Percentiles rank a stretch among this genome's conserved stretches.
phyloP scores from a whole-genome alignment of 2,888 invertebrate genomes.

The Glaucopsyche alexis region DNA sequence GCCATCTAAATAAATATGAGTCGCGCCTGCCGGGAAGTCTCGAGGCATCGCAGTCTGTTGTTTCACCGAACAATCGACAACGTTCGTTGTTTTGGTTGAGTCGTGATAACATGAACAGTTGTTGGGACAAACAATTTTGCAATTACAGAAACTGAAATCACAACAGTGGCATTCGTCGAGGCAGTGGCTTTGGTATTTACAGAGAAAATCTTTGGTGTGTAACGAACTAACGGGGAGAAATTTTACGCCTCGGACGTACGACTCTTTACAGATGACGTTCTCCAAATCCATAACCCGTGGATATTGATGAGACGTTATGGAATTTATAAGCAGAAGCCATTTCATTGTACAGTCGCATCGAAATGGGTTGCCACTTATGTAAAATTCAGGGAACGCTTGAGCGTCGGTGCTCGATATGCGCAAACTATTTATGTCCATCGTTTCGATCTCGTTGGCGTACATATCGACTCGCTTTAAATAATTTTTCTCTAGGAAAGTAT shows the following conservation, averaged over 20 bases:
- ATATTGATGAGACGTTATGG: conserved; percentile 89
- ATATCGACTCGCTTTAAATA: conserved; percentile 93
- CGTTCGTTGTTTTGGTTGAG: conserved; percentile 93
- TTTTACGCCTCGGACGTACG: conserved; percentile 89
- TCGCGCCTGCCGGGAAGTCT: conserved; percentile 93
- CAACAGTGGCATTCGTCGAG: conserved; percentile 96
- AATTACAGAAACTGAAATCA: conserved; percentile 96
- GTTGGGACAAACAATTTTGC: conserved; percentile 95
- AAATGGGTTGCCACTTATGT: conserved; percentile 95
- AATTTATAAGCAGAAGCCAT: conserved; percentile 94
- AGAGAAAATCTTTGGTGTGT: conserved; percentile 91
- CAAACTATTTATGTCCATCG: conserved; percentile 89
- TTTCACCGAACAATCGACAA: conserved; percentile 93
- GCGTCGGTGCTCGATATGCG: conserved; percentile 85
- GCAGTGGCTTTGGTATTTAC: conserved; percentile 93
- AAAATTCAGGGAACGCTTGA: conserved; percentile 90
- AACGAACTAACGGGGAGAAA: conserved; percentile 88
- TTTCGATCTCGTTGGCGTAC: conserved; percentile 92
- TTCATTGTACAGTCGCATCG: conserved; percentile 97
- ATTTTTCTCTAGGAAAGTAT: conserved; percentile 91
- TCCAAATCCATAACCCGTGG: conserved; percentile 93
- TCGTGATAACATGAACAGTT: conserved; percentile 97
- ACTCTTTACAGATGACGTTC: conserved; percentile 92
- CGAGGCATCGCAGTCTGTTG: conserved; percentile 87
- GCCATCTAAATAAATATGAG: conserved; percentile 95